Base-by-base conservation (phyloP, 2,113 vertebrate genomes). In the Montifringilla adamsi region DNA sequence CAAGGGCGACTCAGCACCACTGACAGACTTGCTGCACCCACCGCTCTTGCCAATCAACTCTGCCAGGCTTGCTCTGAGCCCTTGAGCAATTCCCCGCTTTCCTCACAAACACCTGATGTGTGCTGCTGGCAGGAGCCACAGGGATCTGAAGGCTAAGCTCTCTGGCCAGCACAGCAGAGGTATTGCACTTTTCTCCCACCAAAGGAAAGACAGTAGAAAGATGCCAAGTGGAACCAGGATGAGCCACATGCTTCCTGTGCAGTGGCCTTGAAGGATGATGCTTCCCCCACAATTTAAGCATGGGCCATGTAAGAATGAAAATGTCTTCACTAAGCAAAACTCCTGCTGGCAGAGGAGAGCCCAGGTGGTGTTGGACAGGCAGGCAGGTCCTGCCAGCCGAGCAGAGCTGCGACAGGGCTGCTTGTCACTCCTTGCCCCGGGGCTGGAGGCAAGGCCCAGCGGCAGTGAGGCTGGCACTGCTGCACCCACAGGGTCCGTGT, bases 321-420 rank as follows among this genome's bases (percentile, higher is more conserved):
- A 85, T 11, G 11, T 27, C n/a, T 73, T 46, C 4, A 56, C 20
- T 6, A 35, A 83, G 75, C 30, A 68, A 59, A 93, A 62, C n/a
- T 49, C 23, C 20, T 14, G 76, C 19, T 16, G n/a, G 37, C 0
- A 58, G 19, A 73, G 30, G 27, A 73, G 68, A 44, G 37, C 41
- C 49, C 53, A 7, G n/a, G 41, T 0, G 0, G 44, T 13, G 8
- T 0, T 8, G 21, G 37, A 74, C 16, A 83, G 75, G 8, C 93
- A 58, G 28, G 49, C 2, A 39, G 62, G 35, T 78, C 37, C 73
- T 70, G 68, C 33, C n/a, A 69, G 84, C 2, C 0, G 2, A 46
- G 37, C 60, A 52, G 24, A 78, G 66, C 69, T 62, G 69, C 0
- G 2, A 41, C 33, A 78, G 73, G 80, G 84, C 30, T 41, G 63